Base-by-base conservation (phyloP, 2,113 vertebrate genomes). In the Lates calcarifer region DNA sequence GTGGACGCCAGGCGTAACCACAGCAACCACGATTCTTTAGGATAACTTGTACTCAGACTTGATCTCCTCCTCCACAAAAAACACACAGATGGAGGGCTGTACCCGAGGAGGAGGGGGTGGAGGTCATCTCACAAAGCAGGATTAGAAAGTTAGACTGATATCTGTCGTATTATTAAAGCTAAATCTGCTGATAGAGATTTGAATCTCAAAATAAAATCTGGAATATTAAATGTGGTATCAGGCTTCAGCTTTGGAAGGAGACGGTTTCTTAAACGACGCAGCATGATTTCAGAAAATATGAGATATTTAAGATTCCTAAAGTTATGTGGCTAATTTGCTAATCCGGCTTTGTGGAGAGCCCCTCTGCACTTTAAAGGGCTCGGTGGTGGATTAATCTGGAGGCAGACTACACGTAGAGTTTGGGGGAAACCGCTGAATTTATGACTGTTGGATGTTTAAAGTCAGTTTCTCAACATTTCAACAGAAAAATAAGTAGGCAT, bases 71-170 rank as follows among this genome's bases (percentile, higher is more conserved):
- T 24, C n/a, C 14, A 28, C 47, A 33, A 20, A 20, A 6, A 15
- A 17, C 26, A n/a, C 49, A 43, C 45, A 70, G 57, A 70, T 70
- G 57, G 64, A 47, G 53, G 62, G 13, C 39, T 41, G 57, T 70
- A 5, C 35, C n/a, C 8, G 0, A 6, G 6, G 63, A 6, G 0
- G 11, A 4, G 63, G 0, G 11, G 6, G 63, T 11, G 39, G 39
- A 12, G 18, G 20, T 18, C 31, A 17, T 60, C 51, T 69, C 31
- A 18, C 67, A 35, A 63, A 79, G 76, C 26, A 53, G 66, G 76
- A 71, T 56, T 64, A 71, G 67, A 80, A 80, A 73, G 69, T 73
- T 65, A 5, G 15, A 43, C 37, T 18, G 55, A 55, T 72, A 24
- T 58, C 24, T 28, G 12, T 37, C 3, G n/a, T 20, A 2, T 10